These are phyloP conservation scores for Acrobasis suavella DNA, from an alignment of 2,888 invertebrate species.

Conservation along the genomic window DNA sequence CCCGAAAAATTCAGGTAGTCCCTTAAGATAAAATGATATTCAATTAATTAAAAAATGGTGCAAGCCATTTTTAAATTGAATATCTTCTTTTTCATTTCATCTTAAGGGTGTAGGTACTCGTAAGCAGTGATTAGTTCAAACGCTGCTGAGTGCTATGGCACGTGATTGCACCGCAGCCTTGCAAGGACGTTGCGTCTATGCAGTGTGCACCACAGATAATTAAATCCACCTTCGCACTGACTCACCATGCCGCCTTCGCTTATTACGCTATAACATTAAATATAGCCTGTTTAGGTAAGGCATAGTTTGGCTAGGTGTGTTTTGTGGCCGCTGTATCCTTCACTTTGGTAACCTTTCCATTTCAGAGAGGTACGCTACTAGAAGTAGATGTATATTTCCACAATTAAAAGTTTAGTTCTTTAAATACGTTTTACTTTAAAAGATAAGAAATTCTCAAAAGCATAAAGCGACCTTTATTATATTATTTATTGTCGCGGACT, in stretches of 20 bases:
- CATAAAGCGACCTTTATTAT: too few species aligned
- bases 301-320: constrained; percentile 23
- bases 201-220: constrained; percentile 72
- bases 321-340: background rate
- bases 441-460: too few species aligned
- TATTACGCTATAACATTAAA: constrained; percentile 32
- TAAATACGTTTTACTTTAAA: too few species aligned
- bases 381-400: background rate
- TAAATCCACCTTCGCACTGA: constrained; percentile 75
- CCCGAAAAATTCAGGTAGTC: too few species aligned
- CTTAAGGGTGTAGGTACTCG: background rate
- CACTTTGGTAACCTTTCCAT: background rate
- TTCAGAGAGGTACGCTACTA: background rate
- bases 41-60: background rate
- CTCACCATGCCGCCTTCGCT: constrained; percentile 46
- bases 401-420: background rate
- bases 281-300: constrained; percentile 29
- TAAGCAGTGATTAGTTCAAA: background rate
- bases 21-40: too few species aligned
- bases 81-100: too few species aligned
- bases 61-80: too few species aligned
- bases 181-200: constrained; percentile 79
- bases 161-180: constrained; percentile 69
- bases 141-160: constrained; percentile 37
- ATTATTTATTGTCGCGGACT: too few species aligned